phyloP scores from a whole-genome alignment of 2,888 invertebrate genomes.

The Omphaloscelis lunosa region DNA sequence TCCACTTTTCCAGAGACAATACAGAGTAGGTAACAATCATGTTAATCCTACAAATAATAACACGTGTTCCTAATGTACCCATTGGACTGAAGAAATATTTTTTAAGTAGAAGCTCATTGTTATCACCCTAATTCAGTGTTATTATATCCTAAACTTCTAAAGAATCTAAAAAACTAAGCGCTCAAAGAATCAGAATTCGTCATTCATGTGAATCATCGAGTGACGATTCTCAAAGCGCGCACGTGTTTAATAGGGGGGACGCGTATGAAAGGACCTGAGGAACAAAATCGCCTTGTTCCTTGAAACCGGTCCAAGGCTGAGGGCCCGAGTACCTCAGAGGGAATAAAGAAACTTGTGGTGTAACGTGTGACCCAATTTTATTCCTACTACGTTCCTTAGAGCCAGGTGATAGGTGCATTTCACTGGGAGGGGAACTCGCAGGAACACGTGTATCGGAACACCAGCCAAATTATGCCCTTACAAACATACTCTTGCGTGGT shows the following conservation, averaged over 20 bases:
- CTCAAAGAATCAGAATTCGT: constrained; percentile 51
- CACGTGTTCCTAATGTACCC: constrained; percentile 12
- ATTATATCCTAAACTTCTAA: constrained; percentile 34
- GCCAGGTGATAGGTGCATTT: constrained; percentile 88
- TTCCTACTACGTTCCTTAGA: constrained; percentile 67
- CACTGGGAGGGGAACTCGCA: constrained; percentile 75
- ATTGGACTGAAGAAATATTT: constrained; percentile 14
- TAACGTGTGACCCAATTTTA: constrained; percentile 89
- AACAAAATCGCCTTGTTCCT: constrained; percentile 73
- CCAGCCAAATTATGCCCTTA: constrained; percentile 72
- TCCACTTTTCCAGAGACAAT: neutral
- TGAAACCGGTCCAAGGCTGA: constrained; percentile 75
- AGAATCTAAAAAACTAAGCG: constrained; percentile 54
- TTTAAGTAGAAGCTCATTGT: constrained; percentile 38
- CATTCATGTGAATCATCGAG: constrained; percentile 76
- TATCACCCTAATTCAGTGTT: constrained; percentile 48
- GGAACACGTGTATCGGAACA: constrained; percentile 82
- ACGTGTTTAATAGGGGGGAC: constrained; percentile 84
- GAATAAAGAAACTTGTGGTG: constrained; percentile 71
- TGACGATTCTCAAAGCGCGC: constrained; percentile 78
- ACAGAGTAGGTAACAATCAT: neutral
- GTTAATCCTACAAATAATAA: neutral
- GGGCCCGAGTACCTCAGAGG: constrained; percentile 66
- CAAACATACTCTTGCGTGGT: constrained; percentile 58
- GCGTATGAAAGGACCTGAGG: constrained; percentile 75